Evolutionary conservation across 2,113 vertebrate genomes (phyloP), one percentile per base, ranked within the genome.

Genomic region (Clarias magur): DNA sequence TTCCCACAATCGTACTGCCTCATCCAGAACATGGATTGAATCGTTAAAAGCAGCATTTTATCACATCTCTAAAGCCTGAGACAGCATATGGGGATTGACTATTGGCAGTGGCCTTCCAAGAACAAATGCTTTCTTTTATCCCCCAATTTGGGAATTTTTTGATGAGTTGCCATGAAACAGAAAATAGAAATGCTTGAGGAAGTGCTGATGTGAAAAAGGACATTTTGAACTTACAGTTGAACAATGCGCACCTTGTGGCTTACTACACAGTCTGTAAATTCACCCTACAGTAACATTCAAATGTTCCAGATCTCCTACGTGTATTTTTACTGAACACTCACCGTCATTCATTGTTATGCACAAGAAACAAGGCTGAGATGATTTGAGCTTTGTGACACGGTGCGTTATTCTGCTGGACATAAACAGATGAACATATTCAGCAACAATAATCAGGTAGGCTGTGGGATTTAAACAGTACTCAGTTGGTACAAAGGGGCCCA

Each of bases 11-110:
- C 59, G 8, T 5, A 60, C 30, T 85, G 57, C 85, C 83, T 89
- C 83, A 72, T 86, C 82, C 82, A 72, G 88, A 85, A 88, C 76
- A 86, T 65, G 38, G 38, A 57, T 83, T 72, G 84, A 88, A 87
- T 89, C 81, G 82, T 83, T 84, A 76, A 79, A 75, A 88, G 62
- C 75, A 68, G 84, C 38, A 68, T 76, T 88, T 85, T 84, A 88
- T 89, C 89, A 83, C 80, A 83, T 79, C 27, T 90, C 80, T 84
- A 82, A 59, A 54, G 68, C 79, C 70, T 76, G 76, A 75, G 76
- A 82, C 60, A 85, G 80, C 68, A 80, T 70, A 21, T 27, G 56
- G 70, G 63, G 79, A 89, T 85, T 79, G 88, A 80, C 88, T 89
- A 79, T 72, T 17, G 63, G 85, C 87, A 85, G 80, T 60, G 8